These are phyloP conservation scores for Lithodes maja DNA, from an alignment of 2,888 invertebrate genomes.

Conservation along the genomic window DNA sequence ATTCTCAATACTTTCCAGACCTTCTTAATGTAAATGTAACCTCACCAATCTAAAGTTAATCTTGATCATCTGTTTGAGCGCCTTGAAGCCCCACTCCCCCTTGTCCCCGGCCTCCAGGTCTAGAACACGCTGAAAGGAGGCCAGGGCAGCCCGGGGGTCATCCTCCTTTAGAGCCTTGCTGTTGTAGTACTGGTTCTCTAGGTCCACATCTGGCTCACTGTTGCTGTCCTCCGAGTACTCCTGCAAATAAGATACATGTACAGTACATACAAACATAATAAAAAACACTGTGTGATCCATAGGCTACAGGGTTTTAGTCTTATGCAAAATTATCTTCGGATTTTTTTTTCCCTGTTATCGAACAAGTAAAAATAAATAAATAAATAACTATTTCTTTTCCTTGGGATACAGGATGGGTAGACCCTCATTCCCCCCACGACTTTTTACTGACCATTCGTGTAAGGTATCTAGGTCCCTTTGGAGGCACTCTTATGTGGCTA, in stretches of 20 bases:
- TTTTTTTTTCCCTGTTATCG: too few relatives aligned
- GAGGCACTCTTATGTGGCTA: too few relatives aligned
- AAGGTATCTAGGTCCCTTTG: too few relatives aligned
- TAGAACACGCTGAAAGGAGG: slow-evolving; percentile 93
- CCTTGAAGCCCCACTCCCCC: slow-evolving; percentile 99
- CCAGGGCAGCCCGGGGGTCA: slow-evolving; percentile 91
- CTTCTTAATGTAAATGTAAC: slow-evolving; percentile 60
- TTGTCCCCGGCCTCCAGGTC: slow-evolving; percentile 98
- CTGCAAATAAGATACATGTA: slow-evolving; percentile 34
- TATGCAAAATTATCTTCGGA: too few relatives aligned
- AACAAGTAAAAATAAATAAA: too few relatives aligned
- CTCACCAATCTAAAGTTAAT: slow-evolving; percentile 97
- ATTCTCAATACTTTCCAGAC: slow-evolving; percentile 8
- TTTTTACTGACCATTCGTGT: too few relatives aligned
- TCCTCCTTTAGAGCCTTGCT: slow-evolving; percentile 98
- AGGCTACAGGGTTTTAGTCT: too few relatives aligned
- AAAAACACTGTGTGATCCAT: too few relatives aligned
- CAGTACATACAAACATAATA: background rate
- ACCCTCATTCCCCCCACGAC: too few relatives aligned
- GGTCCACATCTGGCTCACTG: slow-evolving; percentile 98
- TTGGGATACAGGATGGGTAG: too few relatives aligned
- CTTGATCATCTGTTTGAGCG: slow-evolving; percentile 99
- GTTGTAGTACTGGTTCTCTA: slow-evolving; percentile 99
- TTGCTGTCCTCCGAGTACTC: slow-evolving; percentile 94
- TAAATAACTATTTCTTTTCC: too few relatives aligned